Evolutionary conservation across 2,888 invertebrate genomes (phyloP).

Genomic region (Agriopis aurantiaria): DNA sequence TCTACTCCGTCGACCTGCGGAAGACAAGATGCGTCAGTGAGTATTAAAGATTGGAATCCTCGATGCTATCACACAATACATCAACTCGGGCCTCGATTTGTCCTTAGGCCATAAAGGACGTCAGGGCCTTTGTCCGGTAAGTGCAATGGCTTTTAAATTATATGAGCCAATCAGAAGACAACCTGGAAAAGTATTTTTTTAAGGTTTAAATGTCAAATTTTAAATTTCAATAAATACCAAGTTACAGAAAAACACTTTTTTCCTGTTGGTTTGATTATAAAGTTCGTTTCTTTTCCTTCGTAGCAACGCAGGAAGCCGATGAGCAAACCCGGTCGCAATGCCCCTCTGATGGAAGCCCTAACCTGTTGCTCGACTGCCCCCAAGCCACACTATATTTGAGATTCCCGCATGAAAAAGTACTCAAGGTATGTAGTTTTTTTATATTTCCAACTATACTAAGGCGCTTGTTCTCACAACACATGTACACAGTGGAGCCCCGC

Average conservation of each 20-base stretch:
- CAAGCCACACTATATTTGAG: constrained; percentile 89
- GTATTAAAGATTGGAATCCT: constrained; percentile 46
- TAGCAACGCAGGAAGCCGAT: constrained; percentile 77
- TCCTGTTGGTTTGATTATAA: neutral
- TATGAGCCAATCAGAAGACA: too few relatives aligned
- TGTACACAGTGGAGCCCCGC: too few relatives aligned
- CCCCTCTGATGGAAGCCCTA: constrained; percentile 87
- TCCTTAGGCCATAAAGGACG: too few relatives aligned
- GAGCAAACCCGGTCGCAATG: constrained; percentile 80
- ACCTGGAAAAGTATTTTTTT: too few relatives aligned
- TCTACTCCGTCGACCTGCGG: constrained; percentile 90
- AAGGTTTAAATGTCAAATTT: too few relatives aligned
- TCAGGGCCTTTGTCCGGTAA: too few relatives aligned
- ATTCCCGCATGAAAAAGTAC: constrained; percentile 90
- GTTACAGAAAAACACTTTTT: too few relatives aligned
- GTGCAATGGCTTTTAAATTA: too few relatives aligned
- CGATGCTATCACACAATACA: neutral
- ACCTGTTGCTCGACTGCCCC: constrained; percentile 89
- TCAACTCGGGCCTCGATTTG: too few relatives aligned
- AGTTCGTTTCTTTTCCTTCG: neutral
- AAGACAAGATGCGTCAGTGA: constrained; percentile 93
- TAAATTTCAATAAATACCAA: too few relatives aligned
- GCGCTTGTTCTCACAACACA: neutral
- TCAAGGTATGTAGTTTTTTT: constrained; percentile 78
- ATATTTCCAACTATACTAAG: neutral